A percentile compares a stretch with the other conserved stretches of the same genome.
phyloP scores from a whole-genome alignment of 1,140 invertebrate genomes.

The Tetramorium simillimum region DNA sequence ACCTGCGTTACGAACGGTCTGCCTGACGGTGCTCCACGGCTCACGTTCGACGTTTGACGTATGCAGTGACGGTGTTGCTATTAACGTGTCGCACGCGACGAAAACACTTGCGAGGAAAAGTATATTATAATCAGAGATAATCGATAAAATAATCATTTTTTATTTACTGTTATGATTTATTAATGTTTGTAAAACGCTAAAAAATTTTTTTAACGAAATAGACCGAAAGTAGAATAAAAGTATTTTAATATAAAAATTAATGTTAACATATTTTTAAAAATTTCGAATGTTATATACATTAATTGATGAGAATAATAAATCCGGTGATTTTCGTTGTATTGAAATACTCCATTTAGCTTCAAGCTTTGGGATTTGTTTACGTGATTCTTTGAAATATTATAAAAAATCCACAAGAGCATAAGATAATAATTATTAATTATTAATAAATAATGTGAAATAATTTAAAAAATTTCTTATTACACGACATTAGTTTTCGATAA shows the following conservation, averaged over 20 bases:
- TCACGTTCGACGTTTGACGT: slow-evolving; percentile 21
- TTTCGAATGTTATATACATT: neutral
- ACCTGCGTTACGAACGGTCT: slow-evolving; percentile 69
- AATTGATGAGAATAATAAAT: neutral
- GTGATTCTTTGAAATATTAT: neutral
- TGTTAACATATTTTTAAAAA: neutral
- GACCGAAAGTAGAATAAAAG: neutral
- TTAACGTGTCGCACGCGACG: neutral
- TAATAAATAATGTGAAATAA: too few species aligned
- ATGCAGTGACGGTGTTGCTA: neutral
- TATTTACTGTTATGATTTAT: neutral
- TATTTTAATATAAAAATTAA: neutral
- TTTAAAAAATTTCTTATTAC: neutral
- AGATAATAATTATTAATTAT: too few species aligned
- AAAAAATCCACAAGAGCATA: neutral
- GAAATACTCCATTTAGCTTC: neutral
- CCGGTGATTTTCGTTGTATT: neutral
- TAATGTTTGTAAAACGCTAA: neutral
- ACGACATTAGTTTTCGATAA: neutral
- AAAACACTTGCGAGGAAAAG: neutral
- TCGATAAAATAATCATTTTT: neutral
- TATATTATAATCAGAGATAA: neutral
- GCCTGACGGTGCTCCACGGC: slow-evolving; percentile 7
- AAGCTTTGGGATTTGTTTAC: neutral
- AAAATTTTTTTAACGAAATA: neutral